Conservation (phyloP, 2,113 vertebrate genomes). For the Gymnobelideus leadbeateri region DNA sequence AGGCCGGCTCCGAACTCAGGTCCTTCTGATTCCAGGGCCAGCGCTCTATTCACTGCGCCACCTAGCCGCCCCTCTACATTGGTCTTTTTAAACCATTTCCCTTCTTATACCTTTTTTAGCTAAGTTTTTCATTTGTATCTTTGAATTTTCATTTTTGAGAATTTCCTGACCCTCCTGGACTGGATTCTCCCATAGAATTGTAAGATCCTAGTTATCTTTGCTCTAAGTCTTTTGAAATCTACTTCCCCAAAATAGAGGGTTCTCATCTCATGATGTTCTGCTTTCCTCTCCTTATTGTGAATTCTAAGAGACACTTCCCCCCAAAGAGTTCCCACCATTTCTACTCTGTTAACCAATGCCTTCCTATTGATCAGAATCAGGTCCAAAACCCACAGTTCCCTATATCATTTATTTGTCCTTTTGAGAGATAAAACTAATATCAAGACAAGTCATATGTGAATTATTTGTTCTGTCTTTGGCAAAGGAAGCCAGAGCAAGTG, state of each 20-base stretch:
- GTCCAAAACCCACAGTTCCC: background rate
- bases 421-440: background rate
- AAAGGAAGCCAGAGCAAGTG: background rate
- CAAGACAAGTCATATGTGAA: background rate
- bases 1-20: too few relatives aligned
- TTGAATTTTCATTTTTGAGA: background rate
- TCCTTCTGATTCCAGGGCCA: too few relatives aligned
- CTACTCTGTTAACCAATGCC: background rate
- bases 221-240: background rate
- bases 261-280: background rate
- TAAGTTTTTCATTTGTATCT: background rate
- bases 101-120: background rate
- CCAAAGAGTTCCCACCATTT: background rate
- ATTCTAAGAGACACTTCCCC: background rate
- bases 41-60: too few relatives aligned
- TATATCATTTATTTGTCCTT: background rate
- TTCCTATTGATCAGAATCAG: background rate
- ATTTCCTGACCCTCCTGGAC: background rate
- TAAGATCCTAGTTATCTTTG: background rate
- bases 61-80: too few relatives aligned
- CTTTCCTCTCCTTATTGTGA: background rate
- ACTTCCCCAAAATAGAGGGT: background rate
- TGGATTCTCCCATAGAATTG: background rate
- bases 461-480: background rate
- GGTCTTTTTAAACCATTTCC: background rate